Percentiles rank a stretch among this genome's conserved stretches.
Conservation (phyloP, 2,797 vertebrate genomes). For the Caiman crocodilus region DNA sequence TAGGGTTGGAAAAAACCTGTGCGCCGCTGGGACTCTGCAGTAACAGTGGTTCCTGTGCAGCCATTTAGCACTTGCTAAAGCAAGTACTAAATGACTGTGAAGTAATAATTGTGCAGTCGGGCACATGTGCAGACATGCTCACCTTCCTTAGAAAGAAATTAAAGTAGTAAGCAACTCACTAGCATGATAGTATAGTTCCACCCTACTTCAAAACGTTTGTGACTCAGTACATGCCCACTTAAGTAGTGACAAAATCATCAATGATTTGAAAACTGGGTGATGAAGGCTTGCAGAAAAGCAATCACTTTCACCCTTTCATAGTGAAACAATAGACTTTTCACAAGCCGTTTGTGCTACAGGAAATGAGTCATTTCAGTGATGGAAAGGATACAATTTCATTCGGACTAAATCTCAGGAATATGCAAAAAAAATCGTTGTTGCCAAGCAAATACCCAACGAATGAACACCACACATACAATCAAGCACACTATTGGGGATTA, state of each 20-base stretch:
- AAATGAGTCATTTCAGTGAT: background rate
- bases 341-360: background rate
- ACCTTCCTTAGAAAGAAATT: background rate
- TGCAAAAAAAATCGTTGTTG: background rate
- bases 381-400: background rate
- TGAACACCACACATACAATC: background rate
- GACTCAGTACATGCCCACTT: background rate
- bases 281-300: background rate
- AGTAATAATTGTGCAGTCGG: no score
- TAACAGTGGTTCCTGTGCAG: no score
- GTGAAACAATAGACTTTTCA: background rate
- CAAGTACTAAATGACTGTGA: no score
- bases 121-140: no score
- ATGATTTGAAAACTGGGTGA: background rate
- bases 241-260: background rate
- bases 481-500: background rate
- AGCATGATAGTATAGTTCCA: background rate
- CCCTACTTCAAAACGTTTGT: background rate
- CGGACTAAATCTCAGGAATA: background rate
- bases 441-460: background rate
- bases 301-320: background rate
- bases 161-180: background rate
- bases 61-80: no score
- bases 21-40: no score
- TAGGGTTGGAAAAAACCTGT: no score